A percentile compares a stretch with the other conserved stretches of the same genome.
Conservation (phyloP, 2,888 invertebrate species). For the Eledona agricola region DNA sequence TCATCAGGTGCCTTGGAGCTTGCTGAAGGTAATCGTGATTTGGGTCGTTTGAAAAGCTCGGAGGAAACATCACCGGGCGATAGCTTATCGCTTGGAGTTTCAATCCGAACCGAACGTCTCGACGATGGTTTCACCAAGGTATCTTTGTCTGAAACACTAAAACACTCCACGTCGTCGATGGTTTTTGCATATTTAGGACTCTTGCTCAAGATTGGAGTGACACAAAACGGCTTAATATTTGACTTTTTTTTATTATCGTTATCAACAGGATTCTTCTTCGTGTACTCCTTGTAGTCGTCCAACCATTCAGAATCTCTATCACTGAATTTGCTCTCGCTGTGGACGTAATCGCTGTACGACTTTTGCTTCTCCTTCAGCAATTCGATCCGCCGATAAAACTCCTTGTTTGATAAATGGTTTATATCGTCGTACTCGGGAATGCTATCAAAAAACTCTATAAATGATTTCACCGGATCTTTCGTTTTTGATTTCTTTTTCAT, state of each 20-base stretch:
- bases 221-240: conserved; percentile 55
- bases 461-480: conserved; percentile 66
- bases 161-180: conserved; percentile 48
- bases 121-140: conserved; percentile 53
- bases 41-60: conserved; percentile 38
- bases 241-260: conserved; percentile 40
- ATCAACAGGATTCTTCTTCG: conserved; percentile 46
- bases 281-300: conserved; percentile 53
- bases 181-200: conserved; percentile 38
- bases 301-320: conserved; percentile 54
- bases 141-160: conserved; percentile 34
- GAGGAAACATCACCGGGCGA: conserved; percentile 46
- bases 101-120: conserved; percentile 60
- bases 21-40: conserved; percentile 53
- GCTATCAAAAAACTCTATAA: conserved; percentile 78
- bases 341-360: conserved; percentile 57
- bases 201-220: conserved; percentile 51
- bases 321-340: conserved; percentile 49
- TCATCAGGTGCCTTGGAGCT: conserved; percentile 49
- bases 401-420: conserved; percentile 76
- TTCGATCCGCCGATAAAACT: conserved; percentile 78
- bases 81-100: conserved; percentile 56
- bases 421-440: conserved; percentile 84
- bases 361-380: conserved; percentile 72
- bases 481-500: conserved; percentile 53